These are phyloP conservation scores for Pterocles orientalis DNA, from an alignment of 2,113 vertebrate genomes.

Conservation along the genomic window DNA sequence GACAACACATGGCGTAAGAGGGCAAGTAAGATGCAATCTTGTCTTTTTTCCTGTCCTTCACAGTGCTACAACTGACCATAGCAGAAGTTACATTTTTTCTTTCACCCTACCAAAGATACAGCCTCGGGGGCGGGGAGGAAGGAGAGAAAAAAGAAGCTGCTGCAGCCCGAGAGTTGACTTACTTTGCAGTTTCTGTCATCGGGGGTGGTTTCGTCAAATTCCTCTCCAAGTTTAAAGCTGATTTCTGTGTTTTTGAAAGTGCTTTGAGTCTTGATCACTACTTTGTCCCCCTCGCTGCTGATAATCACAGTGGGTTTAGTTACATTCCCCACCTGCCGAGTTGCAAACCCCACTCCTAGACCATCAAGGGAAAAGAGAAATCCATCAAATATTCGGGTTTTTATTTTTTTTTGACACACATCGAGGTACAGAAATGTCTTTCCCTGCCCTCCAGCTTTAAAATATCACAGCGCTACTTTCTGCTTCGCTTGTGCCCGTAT, in stretches of 20 bases:
- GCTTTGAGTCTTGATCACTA: constrained; percentile 86
- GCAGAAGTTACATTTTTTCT: neutral
- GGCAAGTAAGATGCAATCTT: neutral
- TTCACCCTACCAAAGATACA: neutral
- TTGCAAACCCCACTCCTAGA: constrained; percentile 90
- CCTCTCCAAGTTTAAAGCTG: constrained; percentile 89
- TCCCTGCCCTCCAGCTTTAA: neutral
- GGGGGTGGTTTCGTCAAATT: constrained; percentile 89
- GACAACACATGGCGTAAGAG: accelerated
- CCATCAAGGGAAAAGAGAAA: neutral
- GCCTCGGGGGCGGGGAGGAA: accelerated
- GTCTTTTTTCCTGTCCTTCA: neutral
- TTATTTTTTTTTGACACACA: too few relatives aligned
- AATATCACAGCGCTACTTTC: neutral
- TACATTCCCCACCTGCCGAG: constrained; percentile 90
- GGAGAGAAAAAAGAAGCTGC: neutral
- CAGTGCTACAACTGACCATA: neutral
- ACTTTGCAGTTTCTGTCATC: constrained; percentile 95
- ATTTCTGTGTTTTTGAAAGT: constrained; percentile 94
- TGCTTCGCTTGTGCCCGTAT: neutral
- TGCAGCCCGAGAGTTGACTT: constrained; percentile 26
- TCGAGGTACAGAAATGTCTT: neutral
- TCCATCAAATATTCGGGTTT: neutral
- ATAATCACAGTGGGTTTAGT: constrained; percentile 92
- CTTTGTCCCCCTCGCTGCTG: constrained; percentile 87